Evolutionary conservation across 2,797 vertebrate species (phyloP).

Genomic region (Arrhamphus sclerolepis): DNA sequence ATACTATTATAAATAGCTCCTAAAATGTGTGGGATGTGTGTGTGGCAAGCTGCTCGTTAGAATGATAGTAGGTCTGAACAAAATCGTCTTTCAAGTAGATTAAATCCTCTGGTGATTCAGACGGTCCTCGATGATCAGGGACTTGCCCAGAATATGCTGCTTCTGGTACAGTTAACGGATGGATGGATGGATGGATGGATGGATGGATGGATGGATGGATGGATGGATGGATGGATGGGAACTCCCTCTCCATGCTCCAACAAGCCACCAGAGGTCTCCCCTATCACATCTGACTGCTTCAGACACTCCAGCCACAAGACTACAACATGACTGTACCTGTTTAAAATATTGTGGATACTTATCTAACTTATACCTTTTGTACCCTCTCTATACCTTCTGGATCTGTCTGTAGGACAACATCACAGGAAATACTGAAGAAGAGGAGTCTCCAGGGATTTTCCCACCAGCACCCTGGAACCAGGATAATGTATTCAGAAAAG

Average conservation of each 20-base stretch:
- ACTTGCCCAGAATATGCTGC: neutral
- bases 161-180: too few species aligned
- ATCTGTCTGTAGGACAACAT: constrained; percentile 16
- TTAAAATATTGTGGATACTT: neutral
- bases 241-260: neutral
- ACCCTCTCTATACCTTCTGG: neutral
- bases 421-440: constrained; percentile 60
- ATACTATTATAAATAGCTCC: too few species aligned
- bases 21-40: too few species aligned
- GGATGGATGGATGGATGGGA: neutral
- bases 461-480: neutral
- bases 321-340: neutral
- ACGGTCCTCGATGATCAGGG: too few species aligned
- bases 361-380: neutral
- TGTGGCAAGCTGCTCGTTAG: too few species aligned
- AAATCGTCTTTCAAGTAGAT: too few species aligned
- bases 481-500: neutral
- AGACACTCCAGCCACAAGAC: neutral
- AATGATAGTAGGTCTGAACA: too few species aligned
- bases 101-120: too few species aligned
- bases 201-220: neutral
- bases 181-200: neutral
- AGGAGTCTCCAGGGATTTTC: constrained; percentile 6
- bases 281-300: constrained; percentile 11
- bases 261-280: constrained; percentile 62